Percentiles rank a stretch among this genome's conserved stretches.
Evolutionary conservation across 2,113 vertebrate genomes (phyloP).

Genomic region (Thomomys bottae): DNA sequence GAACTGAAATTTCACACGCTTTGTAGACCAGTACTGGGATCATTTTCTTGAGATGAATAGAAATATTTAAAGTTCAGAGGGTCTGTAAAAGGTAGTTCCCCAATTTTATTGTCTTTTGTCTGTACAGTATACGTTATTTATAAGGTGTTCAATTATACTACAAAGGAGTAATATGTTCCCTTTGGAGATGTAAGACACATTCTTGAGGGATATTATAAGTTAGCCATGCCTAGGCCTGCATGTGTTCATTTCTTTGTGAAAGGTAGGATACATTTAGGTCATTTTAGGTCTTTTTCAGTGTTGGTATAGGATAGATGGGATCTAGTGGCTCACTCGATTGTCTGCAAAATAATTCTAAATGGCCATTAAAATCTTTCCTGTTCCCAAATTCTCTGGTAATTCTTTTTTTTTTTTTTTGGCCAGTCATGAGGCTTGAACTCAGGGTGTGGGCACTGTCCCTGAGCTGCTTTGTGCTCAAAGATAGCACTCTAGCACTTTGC

Average conservation of each 20-base stretch:
- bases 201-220: neutral
- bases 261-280: neutral
- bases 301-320: neutral
- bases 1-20: neutral
- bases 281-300: neutral
- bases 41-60: constrained; percentile 19
- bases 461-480: too few species aligned
- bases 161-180: constrained; percentile 29
- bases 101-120: constrained; percentile 64
- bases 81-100: neutral
- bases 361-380: neutral
- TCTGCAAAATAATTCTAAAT: constrained; percentile 15
- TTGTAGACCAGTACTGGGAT: neutral
- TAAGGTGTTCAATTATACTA: constrained; percentile 60
- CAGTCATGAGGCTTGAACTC: too few species aligned
- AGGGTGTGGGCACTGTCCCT: too few species aligned
- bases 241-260: neutral
- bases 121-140: constrained; percentile 22
- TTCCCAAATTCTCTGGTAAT: neutral
- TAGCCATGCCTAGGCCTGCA: neutral
- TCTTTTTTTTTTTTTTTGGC: too few species aligned
- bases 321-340: neutral
- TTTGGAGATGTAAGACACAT: constrained; percentile 52
- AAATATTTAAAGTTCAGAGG: constrained; percentile 49
- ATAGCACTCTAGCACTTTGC: too few species aligned